Evolutionary conservation across 2,113 vertebrate species (phyloP), one percentile per base, ranked within the genome.

Genomic region (Solea senegalensis): DNA sequence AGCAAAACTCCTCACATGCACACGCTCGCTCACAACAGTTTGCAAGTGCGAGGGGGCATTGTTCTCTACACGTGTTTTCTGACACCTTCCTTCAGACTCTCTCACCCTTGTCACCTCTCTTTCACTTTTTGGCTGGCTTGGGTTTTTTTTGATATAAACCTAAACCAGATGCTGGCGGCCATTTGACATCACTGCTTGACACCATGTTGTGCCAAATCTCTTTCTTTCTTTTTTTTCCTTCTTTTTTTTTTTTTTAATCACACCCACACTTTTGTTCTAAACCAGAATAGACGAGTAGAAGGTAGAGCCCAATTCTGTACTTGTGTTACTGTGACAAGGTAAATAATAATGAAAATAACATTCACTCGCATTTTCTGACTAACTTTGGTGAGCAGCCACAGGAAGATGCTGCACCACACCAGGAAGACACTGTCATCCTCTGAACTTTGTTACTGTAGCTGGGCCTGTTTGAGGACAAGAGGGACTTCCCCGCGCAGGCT

Each of bases 401-500:
- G 87, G 84, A 89, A 87, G 87, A 86, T 72, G 75, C 70, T 78
- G 76, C 76, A 76, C 78, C 71, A 15, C 83, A 82, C 77, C 83
- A 82, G 78, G 81, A 86, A 84, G 73, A 74, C 11, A 10, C 69
- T 69, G 77, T 81, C 83, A 77, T 89, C 83, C 86, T 82, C 83
- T 91, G 76, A 81, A 88, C 83, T 82, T 80, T 86, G 83, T 78
- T 64, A 72, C 78, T 78, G 76, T 74, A 60, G 75, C 63, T 9
- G 26, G 54, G 63, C 63, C 69, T 68, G 78, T 84, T 59, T 68
- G 75, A 80, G 85, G 75, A 80, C 65, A 79, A 69, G 61, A 61
- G 90, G 90, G 88, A 90, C 89, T 91, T 90, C 83, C 90, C 89
- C 45, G 2, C 10, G 8, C 85, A 65, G 73, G 5, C 74, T 21